Evolutionary conservation across 2,113 vertebrate species (phyloP), one percentile per base, ranked within the genome.

Genomic region (Lucifuga dentata): DNA sequence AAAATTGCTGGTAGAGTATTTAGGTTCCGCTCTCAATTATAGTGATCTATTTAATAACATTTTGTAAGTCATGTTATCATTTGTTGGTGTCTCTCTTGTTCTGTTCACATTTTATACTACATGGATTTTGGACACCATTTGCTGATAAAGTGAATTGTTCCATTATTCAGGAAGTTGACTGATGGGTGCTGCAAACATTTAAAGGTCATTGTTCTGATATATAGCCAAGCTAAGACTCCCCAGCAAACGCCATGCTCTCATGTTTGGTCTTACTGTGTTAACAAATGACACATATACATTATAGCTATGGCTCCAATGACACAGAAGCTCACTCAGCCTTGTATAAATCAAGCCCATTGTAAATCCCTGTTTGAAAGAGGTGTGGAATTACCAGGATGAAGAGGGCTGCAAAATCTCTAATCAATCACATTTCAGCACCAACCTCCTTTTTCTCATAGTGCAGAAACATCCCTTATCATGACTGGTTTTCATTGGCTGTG

Each of bases 381-480:
- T 41, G 67, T 62, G 41, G 51, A 73, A 58, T 83, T 70, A 78
- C 84, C 78, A 76, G 55, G 50, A 61, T 59, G 39, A 58, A 61
- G 57, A 77, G 60, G 53, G 66, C 61, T 63, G 40, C 60, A 75
- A 51, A 74, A 73, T 57, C 55, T 63, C 20, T 39, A 60, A 75
- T 86, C 59, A 46, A 43, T 83, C 78, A 51, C 66, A 61, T 71
- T 73, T 77, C 15, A 57, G 75, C 45, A 36, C 61, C 43, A 80
- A 73, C 73, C 68, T 53, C 46, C 63, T 71, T 68, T 73, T 77
- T 55, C 29, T 57, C 60, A 21, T n/a, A 33, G 62, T 32, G 21
- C 51, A 36, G 67, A 81, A 70, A 63, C 61, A 49, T 81, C 73
- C 44, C 55, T 86, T 80, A 78, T 88, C 78, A 59, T 64, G 44